Evolutionary conservation across 2,113 vertebrate species (phyloP).

Genomic region (Hippocampus barbouri): DNA sequence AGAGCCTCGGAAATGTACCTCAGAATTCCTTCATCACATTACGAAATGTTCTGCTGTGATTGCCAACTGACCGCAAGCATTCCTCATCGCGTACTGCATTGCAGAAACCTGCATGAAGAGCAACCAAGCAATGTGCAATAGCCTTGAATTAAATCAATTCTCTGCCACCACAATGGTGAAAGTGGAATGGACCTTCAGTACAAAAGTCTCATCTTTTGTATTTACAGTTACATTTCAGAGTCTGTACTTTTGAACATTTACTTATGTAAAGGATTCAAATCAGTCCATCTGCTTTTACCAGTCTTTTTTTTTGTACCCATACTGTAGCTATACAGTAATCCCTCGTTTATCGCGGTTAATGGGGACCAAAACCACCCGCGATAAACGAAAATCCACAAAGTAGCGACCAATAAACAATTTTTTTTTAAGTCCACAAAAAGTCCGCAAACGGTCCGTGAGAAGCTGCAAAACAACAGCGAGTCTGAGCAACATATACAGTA

Average conservation of each 20-base stretch:
- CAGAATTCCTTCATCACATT: conserved; percentile 18
- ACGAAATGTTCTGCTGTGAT: conserved; percentile 12
- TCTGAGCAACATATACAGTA: too few relatives aligned
- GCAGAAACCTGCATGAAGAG: neutral
- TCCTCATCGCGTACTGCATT: neutral
- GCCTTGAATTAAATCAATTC: neutral
- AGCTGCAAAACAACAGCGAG: too few relatives aligned
- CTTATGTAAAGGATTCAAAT: neutral
- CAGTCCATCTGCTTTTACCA: neutral
- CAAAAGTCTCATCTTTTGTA: neutral
- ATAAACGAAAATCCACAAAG: too few relatives aligned
- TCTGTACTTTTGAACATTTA: neutral
- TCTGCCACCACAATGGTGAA: neutral
- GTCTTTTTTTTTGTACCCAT: neutral
- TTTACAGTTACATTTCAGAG: neutral
- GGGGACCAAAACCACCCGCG: too few relatives aligned
- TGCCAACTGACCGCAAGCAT: neutral
- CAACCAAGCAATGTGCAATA: neutral
- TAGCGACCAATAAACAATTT: too few relatives aligned
- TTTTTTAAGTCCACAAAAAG: too few relatives aligned
- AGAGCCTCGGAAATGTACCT: neutral
- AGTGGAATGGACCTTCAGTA: neutral
- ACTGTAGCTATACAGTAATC: too few relatives aligned
- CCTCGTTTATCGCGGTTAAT: too few relatives aligned
- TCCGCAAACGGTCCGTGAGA: too few relatives aligned